Base-by-base conservation (phyloP, 1,140 invertebrate genomes). In the Antheraea mylitta region DNA sequence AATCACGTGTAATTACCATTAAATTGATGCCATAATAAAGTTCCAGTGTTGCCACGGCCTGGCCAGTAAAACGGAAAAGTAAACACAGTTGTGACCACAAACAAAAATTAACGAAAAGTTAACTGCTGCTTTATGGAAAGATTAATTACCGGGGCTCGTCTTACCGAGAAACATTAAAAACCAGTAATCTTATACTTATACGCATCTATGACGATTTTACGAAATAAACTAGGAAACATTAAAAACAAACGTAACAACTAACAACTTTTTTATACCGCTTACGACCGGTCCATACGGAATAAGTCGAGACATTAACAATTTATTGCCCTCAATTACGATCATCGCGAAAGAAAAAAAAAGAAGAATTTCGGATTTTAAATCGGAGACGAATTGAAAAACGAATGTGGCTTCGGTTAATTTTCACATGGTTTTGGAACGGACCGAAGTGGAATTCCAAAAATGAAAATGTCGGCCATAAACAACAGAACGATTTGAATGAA, bases 381-480 rank as follows among this genome's bases (percentile, higher is more conserved):
- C 75, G 75, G 71, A 67, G 71, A 77, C 58, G 70, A 83, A 82
- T 70, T 78, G 84, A 89, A 88, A 89, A 90, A 92, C 74, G 73
- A 81, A 74, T 68, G 76, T 80, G 64, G 68, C 19, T 61, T 16
- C 30, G 19, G 81, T 90, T 89, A 89, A 89, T 90, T 91, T 75
- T 85, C 86, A 83, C 83, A 83, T 83, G 78, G 85, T 80, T 86
- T 85, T 80, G 81, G 74, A 64, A 63, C 70, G 38, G 42, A 61
- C 71, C 60, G 48, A 38, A 58, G 69, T 67, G 74, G 86, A 88
- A 92, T 90, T 89, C 83, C 70, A 90, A 90, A 90, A 85, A 89
- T 87, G 83, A 92, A 90, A 92, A 90, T 90, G 85, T 84, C 80
- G 82, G 79, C 90, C 85, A 90, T 92, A 92, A 92, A 92, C 89